These are phyloP conservation scores for Peromyscus californicus DNA, from an alignment of 2,113 vertebrate species.

Conservation along the genomic window DNA sequence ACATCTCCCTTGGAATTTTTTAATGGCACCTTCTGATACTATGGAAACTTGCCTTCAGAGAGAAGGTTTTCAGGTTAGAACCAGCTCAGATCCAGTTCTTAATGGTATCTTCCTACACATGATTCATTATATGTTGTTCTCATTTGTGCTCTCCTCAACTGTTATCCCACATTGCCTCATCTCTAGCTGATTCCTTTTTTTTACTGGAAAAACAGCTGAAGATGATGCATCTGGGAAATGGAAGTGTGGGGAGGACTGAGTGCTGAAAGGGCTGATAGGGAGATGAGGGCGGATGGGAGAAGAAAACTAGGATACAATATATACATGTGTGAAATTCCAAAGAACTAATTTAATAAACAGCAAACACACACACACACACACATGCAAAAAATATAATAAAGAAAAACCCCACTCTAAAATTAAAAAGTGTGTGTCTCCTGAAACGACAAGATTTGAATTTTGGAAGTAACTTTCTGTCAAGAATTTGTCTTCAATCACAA, in stretches of 20 bases:
- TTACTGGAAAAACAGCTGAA: neutral
- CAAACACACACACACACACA: neutral
- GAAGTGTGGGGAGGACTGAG: neutral
- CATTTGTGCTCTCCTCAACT: neutral
- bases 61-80: neutral
- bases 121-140: neutral
- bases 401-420: neutral
- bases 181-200: neutral
- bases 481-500: constrained; percentile 13
- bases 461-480: neutral
- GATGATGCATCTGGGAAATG: neutral
- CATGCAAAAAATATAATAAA: neutral
- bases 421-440: neutral
- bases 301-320: neutral
- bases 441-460: neutral
- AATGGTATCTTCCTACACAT: neutral
- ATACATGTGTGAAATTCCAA: neutral
- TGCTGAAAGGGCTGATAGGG: neutral
- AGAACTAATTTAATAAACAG: neutral
- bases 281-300: neutral
- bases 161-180: too few relatives aligned
- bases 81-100: neutral
- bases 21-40: neutral
- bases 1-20: neutral
- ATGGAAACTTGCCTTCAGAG: neutral